Percentiles rank a stretch among this genome's conserved stretches.
Conservation (phyloP, 2,888 invertebrate species). For the Andrena fulva region DNA sequence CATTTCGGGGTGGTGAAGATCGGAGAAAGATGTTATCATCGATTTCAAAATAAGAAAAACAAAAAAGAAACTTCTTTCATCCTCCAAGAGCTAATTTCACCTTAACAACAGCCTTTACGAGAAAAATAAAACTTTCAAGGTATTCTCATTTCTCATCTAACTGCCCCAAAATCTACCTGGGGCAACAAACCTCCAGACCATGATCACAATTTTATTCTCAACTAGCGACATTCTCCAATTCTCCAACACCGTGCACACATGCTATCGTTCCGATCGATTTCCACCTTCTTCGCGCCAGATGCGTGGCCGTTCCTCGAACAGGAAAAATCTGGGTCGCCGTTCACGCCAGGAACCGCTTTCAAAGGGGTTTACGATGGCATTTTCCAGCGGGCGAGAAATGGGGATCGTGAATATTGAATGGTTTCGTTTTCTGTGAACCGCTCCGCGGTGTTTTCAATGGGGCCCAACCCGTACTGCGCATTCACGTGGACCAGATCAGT, state of each 20-base stretch:
- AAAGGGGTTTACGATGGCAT: conserved; percentile 63
- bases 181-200: neutral
- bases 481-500: conserved; percentile 68
- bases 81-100: no score
- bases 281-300: conserved; percentile 36
- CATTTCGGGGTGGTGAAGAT: no score
- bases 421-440: conserved; percentile 66
- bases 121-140: no score
- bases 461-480: conserved; percentile 20
- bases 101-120: no score
- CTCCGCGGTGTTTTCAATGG: conserved; percentile 61
- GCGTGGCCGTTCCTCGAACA: conserved; percentile 22
- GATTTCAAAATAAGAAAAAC: no score
- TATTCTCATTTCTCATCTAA: no score
- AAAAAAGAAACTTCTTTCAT: no score
- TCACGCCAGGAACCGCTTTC: conserved; percentile 51
- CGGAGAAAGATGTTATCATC: no score
- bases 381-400: conserved; percentile 51
- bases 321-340: conserved; percentile 54
- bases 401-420: conserved; percentile 78
- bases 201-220: neutral
- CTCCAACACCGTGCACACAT: no score
- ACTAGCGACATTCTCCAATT: no score
- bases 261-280: neutral
- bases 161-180: no score